Evolutionary conservation across 2,888 invertebrate species (phyloP).

Genomic region (Plebejus melissa): DNA sequence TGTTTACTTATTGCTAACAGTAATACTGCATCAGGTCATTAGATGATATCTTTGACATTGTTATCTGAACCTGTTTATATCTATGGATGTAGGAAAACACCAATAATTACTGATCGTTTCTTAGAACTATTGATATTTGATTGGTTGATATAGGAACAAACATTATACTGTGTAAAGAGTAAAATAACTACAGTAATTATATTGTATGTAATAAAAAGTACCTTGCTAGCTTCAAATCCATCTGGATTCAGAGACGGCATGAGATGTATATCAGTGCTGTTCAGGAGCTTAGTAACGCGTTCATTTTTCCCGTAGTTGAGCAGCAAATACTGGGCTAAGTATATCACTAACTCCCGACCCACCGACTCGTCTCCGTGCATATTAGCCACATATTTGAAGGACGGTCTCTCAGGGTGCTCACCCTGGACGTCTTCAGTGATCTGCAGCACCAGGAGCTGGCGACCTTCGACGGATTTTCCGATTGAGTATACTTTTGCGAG

Average conservation of each 20-base stretch:
- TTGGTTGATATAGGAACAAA: neutral
- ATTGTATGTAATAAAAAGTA: constrained; percentile 52
- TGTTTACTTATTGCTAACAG: neutral
- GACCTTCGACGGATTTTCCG: constrained; percentile 90
- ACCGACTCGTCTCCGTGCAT: constrained; percentile 98
- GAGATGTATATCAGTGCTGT: constrained; percentile 93
- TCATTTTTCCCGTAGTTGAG: constrained; percentile 84
- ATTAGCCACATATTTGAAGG: constrained; percentile 96
- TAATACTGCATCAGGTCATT: neutral
- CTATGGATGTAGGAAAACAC: neutral
- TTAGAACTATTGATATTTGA: neutral
- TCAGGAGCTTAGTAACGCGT: constrained; percentile 87
- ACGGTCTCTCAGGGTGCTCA: constrained; percentile 84
- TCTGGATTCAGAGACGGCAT: constrained; percentile 99
- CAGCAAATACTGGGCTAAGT: constrained; percentile 90
- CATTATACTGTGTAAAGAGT: neutral
- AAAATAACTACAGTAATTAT: neutral
- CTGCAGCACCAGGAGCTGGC: constrained; percentile 90
- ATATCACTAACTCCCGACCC: constrained; percentile 90
- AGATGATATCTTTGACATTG: neutral
- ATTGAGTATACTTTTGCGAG: constrained; percentile 85
- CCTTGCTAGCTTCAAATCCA: constrained; percentile 92
- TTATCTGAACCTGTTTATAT: neutral
- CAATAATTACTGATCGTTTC: neutral
- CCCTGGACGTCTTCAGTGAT: constrained; percentile 83